phyloP scores from a whole-genome alignment of 2,888 invertebrate genomes.

The Bugula neritina region DNA sequence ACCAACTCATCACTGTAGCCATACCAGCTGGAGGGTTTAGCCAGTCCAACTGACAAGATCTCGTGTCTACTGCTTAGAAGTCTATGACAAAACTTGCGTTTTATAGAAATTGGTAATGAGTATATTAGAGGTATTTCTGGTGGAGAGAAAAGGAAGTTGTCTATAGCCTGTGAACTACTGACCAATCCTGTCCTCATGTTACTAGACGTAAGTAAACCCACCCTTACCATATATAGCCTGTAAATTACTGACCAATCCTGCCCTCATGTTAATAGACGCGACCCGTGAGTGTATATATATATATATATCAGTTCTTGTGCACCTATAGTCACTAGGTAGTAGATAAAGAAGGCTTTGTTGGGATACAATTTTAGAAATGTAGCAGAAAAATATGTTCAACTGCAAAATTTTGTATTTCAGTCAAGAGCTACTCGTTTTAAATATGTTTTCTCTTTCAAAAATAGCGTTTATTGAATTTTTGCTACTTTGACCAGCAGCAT shows the following conservation, averaged over 20 bases:
- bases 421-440: too few relatives aligned
- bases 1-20: too few relatives aligned
- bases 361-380: background rate
- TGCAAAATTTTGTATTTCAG: too few relatives aligned
- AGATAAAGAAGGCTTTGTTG: background rate
- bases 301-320: too few relatives aligned
- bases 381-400: background rate
- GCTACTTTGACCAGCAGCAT: too few relatives aligned
- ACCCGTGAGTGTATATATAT: too few relatives aligned
- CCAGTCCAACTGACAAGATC: background rate
- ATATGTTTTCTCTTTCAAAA: too few relatives aligned
- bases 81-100: too few relatives aligned
- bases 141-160: slow-evolving; percentile 75
- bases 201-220: slow-evolving; percentile 59
- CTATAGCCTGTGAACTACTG: slow-evolving; percentile 74
- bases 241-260: slow-evolving; percentile 67
- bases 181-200: slow-evolving; percentile 74
- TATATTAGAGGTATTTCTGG: slow-evolving; percentile 63
- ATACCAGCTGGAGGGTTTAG: too few relatives aligned
- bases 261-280: slow-evolving; percentile 70
- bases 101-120: background rate
- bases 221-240: background rate
- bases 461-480: too few relatives aligned
- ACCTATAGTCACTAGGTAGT: background rate
- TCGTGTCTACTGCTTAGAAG: background rate